Percentiles rank a stretch among this genome's conserved stretches.
Evolutionary conservation across 2,797 vertebrate species (phyloP).

Genomic region (Manis crassicaudata): DNA sequence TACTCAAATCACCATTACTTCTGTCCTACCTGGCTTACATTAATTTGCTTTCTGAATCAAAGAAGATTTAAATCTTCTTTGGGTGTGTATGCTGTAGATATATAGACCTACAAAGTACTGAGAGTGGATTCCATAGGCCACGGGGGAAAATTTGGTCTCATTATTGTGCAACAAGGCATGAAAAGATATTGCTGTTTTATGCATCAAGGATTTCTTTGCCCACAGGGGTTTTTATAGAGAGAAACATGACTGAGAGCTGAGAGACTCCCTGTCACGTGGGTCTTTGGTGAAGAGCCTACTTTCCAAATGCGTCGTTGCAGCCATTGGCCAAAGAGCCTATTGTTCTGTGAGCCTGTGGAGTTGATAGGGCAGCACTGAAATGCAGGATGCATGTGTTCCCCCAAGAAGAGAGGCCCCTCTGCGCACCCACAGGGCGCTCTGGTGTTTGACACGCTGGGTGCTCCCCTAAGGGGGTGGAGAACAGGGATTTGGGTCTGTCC

Average conservation of each 20-base stretch:
- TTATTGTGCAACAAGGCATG: background rate
- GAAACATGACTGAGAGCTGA: slow-evolving; percentile 12
- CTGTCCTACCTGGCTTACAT: background rate
- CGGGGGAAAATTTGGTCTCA: background rate
- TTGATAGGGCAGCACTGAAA: fast-evolving
- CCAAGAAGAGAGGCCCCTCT: background rate
- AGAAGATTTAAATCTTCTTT: background rate
- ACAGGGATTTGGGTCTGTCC: background rate
- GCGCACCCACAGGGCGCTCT: too few relatives aligned
- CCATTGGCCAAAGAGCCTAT: background rate
- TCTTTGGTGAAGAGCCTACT: background rate
- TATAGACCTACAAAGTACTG: background rate
- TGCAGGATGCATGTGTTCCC: background rate
- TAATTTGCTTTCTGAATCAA: slow-evolving; percentile 13
- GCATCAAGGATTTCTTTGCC: slow-evolving; percentile 40
- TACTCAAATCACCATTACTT: background rate
- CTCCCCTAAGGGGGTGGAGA: too few relatives aligned
- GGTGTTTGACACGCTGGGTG: background rate
- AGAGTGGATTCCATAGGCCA: background rate
- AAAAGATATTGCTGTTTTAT: background rate
- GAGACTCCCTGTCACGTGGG: background rate
- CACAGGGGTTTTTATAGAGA: slow-evolving; percentile 37
- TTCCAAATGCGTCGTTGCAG: background rate
- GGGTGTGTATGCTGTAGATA: background rate
- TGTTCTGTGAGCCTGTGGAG: background rate